Evolutionary conservation across 2,888 invertebrate species (phyloP).

Genomic region (Malthinus seriepunctatus): DNA sequence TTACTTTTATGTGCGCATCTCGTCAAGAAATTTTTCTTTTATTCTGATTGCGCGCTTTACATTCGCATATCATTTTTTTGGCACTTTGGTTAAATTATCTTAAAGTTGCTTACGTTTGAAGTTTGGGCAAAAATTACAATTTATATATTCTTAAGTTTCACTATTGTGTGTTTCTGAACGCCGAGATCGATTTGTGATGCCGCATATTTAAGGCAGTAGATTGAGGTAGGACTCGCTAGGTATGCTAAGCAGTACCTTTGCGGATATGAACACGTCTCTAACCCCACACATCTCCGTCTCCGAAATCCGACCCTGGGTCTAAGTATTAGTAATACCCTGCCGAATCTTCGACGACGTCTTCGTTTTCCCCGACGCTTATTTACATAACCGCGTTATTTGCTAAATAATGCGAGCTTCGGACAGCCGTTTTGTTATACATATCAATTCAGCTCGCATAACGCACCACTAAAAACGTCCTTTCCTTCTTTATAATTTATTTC

Average conservation of each 20-base stretch:
- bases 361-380: conserved; percentile 24
- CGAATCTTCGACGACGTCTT: conserved; percentile 20
- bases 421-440: conserved; percentile 13
- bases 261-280: conserved; percentile 35
- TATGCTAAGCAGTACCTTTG: conserved; percentile 35
- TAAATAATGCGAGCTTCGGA: conserved; percentile 25
- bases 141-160: conserved; percentile 19
- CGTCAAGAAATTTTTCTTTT: neutral
- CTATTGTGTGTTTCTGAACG: conserved; percentile 4
- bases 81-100: neutral
- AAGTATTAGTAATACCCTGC: conserved; percentile 26
- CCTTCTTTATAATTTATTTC: too few relatives aligned
- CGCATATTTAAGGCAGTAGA: conserved; percentile 26
- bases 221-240: conserved; percentile 31
- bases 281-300: conserved; percentile 25
- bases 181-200: conserved; percentile 26
- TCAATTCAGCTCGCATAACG: too few relatives aligned
- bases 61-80: neutral
- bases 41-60: conserved; percentile 9
- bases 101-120: too few relatives aligned
- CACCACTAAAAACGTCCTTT: too few relatives aligned
- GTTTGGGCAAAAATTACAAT: conserved; percentile 8
- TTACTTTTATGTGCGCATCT: conserved; percentile 25
- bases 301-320: conserved; percentile 15
- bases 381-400: conserved; percentile 28